Evolutionary conservation across 1,140 invertebrate genomes (phyloP), one percentile per base, ranked within the genome.

Genomic region (Caenorhabditis latens): DNA sequence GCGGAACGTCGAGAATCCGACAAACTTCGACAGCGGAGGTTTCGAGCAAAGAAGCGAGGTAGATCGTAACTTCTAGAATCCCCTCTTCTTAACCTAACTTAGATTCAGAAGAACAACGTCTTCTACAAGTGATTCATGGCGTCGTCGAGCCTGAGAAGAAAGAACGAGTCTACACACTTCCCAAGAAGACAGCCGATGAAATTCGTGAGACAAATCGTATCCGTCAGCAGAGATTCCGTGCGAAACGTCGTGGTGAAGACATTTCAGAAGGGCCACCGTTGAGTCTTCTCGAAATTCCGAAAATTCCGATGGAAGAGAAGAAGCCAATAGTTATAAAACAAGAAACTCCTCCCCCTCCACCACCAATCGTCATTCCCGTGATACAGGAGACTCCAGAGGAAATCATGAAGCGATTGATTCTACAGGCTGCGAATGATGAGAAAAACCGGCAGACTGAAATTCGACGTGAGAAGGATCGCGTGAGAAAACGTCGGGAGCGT

Each of bases 31-130:
- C 71, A 79, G n/a, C 16, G 71, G 11, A 13, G 71, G 21, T 79
- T 79, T 50, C 71, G 71, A 13, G 71, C 71, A 24, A 79, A 79
- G 46, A 79, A 79, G 50, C 13, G 71, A 79, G 71, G 71, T 79
- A 32, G 11, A 32, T 32, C 32, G 32, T 4, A 71, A 43, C 43
- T 19, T 0, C 16, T 46, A n/a, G 65, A 32, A 65, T 32, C 32
- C 32, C 32, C 32, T 32, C 32, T n/a, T 58, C 57, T 19, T 7
- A 24, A n/a, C n/a, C 19, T 19, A 61, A n/a, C 57, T 19, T 61
- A 14, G 19, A 43, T 79, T 48, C 71, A 79, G 71, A 79, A 79
- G 71, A 79, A 32, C 46, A 46, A 50, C 71, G 43, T 11, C 71
- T 79, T 19, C 9, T 50, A 5, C 19, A 79, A 79, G 19, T n/a